Evolutionary conservation across 2,113 vertebrate species (phyloP), one percentile per base, ranked within the genome.

Genomic region (Mionectes macconnelli): DNA sequence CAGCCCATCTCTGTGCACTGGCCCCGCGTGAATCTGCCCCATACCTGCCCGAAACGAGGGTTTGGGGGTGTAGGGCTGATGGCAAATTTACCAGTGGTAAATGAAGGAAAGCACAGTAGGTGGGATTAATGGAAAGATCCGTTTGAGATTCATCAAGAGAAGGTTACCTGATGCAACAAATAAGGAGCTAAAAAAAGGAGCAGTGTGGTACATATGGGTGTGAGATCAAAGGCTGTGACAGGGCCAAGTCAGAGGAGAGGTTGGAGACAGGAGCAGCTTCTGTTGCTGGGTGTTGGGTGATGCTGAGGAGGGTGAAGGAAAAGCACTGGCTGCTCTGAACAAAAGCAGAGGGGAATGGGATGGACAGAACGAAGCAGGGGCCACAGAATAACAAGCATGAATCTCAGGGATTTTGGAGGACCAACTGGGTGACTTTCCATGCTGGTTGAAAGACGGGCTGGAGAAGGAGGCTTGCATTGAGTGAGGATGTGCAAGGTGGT

Each of bases 121-220:
- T 85, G 59, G 57, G 16, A 69, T 87, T 85, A 45, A 68, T 14
- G 20, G 49, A 57, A 42, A 8, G 7, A 55, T 66, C 25, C 1
- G 0, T 74, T 50, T 39, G 67, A 52, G 55, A 39, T 40, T 27
- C 15, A 14, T 50, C 0, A 4, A 67, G 53, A 24, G 49, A 75
- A 83, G 63, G 33, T 75, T 94, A 91, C 40, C 69, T 91, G 44
- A 37, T 77, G 56, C 27, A 83, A 56, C 24, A 14, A 64, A 47
- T 1, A 19, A 56, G 68, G 52, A 89, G 57, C 69, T 91, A 45
- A 73, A 73, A 92, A 89, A 82, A 24, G 62, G 22, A 82, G 28
- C 9, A 24, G 20, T 1, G 2, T 75, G 28, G 8, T 39, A 59
- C 59, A 70, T 72, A 56, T 0, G 2, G 7, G 24, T 37, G 16